phyloP scores from a whole-genome alignment of 2,113 vertebrate species.

The Muntiacus muntjak region DNA sequence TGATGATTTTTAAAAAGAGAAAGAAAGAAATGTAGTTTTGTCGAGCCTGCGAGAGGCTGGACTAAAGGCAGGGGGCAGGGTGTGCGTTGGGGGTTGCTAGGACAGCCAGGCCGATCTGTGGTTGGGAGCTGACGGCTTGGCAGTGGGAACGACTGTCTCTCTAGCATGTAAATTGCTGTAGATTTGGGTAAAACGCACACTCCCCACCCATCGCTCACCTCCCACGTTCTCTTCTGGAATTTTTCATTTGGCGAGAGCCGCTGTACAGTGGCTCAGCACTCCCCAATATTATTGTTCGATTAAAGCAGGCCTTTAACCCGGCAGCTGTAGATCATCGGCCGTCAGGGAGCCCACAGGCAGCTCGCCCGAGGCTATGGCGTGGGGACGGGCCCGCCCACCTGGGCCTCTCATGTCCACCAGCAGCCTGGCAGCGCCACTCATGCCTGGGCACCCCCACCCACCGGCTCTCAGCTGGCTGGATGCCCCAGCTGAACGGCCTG shows the following conservation, averaged over 20 bases:
- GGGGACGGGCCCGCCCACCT: not conserved
- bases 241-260: conserved; percentile 36
- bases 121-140: not conserved
- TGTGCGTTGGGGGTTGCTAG: rapidly evolving
- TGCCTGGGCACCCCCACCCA: rapidly evolving
- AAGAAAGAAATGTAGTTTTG: not conserved
- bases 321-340: not conserved
- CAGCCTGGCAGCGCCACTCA: not conserved
- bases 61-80: not conserved
- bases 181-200: conserved; percentile 8
- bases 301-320: conserved; percentile 18
- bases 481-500: rapidly evolving
- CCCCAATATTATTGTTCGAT: conserved; percentile 20
- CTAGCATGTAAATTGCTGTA: not conserved
- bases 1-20: not conserved
- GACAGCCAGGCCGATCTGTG: rapidly evolving
- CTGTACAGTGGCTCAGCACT: conserved; percentile 12
- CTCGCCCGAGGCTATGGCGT: rapidly evolving
- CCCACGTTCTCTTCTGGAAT: not conserved
- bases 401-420: not conserved
- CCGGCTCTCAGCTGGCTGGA: not conserved
- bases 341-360: not conserved
- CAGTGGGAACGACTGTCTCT: not conserved
- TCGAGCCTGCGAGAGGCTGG: not conserved
- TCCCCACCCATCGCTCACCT: conserved; percentile 24